Conservation (phyloP, 2,888 invertebrate genomes). For the Dorcus hopei region DNA sequence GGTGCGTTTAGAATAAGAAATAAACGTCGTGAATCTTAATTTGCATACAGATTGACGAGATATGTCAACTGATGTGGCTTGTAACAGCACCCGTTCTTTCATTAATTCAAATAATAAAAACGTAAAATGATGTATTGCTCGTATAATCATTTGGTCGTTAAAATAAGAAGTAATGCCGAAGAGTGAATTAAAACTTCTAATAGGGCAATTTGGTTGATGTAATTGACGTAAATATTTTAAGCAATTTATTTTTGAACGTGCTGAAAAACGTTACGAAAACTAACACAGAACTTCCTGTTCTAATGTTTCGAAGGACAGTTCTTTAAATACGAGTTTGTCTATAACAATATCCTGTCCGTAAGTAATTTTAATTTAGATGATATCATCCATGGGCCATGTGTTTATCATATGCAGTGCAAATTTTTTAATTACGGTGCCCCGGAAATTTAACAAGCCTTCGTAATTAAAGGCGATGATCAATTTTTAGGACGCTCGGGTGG, state of each 20-base stretch:
- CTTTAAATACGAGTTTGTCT: neutral
- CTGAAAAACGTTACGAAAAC: neutral
- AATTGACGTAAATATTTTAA: conserved; percentile 1
- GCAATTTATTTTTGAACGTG: conserved; percentile 7
- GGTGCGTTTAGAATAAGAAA: too few species aligned
- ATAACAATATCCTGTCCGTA: conserved; percentile 8
- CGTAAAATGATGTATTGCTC: too few species aligned
- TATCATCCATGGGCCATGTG: conserved; percentile 14
- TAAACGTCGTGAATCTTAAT: neutral
- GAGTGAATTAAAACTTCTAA: neutral
- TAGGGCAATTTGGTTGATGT: neutral
- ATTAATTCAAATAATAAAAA: too few species aligned
- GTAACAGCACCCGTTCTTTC: too few species aligned
- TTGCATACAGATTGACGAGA: conserved; percentile 11
- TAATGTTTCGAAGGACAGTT: too few species aligned
- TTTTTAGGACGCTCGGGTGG: neutral
- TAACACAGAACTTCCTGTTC: too few species aligned
- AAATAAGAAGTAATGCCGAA: too few species aligned
- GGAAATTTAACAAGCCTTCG: neutral
- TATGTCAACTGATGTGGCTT: conserved; percentile 2
- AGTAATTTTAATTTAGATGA: conserved; percentile 12
- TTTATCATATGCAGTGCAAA: conserved; percentile 7
- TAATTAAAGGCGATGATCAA: neutral
- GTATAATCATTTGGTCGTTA: too few species aligned
- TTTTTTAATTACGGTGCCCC: conserved; percentile 10